Percentiles rank a stretch among this genome's conserved stretches.
Conservation (phyloP, 1,140 invertebrate genomes). For the Solenopsis invicta region DNA sequence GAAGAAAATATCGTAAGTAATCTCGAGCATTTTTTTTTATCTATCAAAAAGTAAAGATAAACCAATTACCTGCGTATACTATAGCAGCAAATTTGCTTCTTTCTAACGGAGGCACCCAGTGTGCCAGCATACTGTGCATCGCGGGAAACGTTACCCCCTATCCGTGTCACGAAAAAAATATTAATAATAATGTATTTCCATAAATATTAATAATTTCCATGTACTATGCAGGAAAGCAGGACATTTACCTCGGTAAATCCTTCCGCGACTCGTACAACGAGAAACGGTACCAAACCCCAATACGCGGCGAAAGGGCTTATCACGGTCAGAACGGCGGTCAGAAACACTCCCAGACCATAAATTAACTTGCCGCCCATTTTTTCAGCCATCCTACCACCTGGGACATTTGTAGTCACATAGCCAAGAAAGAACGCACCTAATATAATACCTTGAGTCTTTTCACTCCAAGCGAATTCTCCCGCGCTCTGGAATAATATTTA, state of each 20-base stretch:
- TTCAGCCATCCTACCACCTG: slow-evolving; percentile 94
- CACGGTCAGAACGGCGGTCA: slow-evolving; percentile 93
- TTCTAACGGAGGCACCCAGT: slow-evolving; percentile 94
- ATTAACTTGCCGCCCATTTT: slow-evolving; percentile 93
- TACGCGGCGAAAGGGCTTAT: slow-evolving; percentile 92
- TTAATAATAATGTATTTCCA: too few relatives aligned
- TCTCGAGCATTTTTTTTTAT: neutral
- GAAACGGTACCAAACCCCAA: slow-evolving; percentile 91
- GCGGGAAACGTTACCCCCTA: slow-evolving; percentile 94
- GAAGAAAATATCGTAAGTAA: slow-evolving; percentile 69
- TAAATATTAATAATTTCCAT: slow-evolving; percentile 49
- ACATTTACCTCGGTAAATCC: slow-evolving; percentile 93
- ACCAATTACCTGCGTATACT: slow-evolving; percentile 90
- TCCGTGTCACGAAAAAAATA: slow-evolving; percentile 41
- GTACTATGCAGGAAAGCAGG: neutral
- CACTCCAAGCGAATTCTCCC: slow-evolving; percentile 93
- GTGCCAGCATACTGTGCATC: slow-evolving; percentile 93
- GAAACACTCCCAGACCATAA: slow-evolving; percentile 92
- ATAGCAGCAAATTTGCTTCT: slow-evolving; percentile 93
- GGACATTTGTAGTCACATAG: slow-evolving; percentile 95
- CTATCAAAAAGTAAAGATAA: neutral
- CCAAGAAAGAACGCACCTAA: slow-evolving; percentile 95
- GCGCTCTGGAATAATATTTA: slow-evolving; percentile 85
- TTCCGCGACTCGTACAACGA: slow-evolving; percentile 93
- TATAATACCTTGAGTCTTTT: slow-evolving; percentile 93